These are phyloP conservation scores for Phalangium opilio DNA, from an alignment of 2,888 invertebrate species.

Conservation along the genomic window DNA sequence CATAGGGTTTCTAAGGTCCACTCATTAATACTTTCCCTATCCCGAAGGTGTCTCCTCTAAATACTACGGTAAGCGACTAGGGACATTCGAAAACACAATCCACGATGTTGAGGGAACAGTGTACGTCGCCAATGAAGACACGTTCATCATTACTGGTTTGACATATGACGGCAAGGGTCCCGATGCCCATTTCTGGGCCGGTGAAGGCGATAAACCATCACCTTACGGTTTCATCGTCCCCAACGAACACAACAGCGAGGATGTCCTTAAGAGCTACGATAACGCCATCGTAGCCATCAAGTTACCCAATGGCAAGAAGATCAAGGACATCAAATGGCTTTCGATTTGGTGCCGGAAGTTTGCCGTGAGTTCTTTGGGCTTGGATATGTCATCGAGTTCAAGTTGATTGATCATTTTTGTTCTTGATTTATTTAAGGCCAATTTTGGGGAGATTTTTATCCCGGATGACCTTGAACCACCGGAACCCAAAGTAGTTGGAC, in stretches of 20 bases:
- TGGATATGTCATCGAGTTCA: too few species aligned
- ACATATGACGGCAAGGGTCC: conserved; percentile 83
- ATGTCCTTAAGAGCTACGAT: conserved; percentile 58
- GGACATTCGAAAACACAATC: conserved; percentile 11
- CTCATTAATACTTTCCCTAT: too few species aligned
- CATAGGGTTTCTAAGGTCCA: too few species aligned
- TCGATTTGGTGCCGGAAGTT: conserved; percentile 83
- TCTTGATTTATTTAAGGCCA: conserved; percentile 17
- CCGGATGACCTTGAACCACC: conserved; percentile 19
- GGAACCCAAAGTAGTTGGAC: conserved; percentile 55
- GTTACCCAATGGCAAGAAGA: conserved; percentile 63
- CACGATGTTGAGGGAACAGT: conserved; percentile 33
- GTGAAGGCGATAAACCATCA: conserved; percentile 49
- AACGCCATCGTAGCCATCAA: conserved; percentile 65
- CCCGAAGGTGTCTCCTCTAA: neutral
- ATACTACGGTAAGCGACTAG: conserved; percentile 14
- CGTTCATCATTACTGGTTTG: conserved; percentile 70
- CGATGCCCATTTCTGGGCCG: conserved; percentile 80
- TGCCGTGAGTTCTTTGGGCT: conserved; percentile 55
- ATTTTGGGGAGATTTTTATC: conserved; percentile 21
- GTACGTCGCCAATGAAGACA: conserved; percentile 73
- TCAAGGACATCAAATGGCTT: conserved; percentile 76
- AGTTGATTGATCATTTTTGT: too few species aligned
- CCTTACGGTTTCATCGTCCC: conserved; percentile 54
- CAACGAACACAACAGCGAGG: conserved; percentile 50